Conservation (phyloP, 2,888 invertebrate genomes). For the Rhogogaster chlorosoma region DNA sequence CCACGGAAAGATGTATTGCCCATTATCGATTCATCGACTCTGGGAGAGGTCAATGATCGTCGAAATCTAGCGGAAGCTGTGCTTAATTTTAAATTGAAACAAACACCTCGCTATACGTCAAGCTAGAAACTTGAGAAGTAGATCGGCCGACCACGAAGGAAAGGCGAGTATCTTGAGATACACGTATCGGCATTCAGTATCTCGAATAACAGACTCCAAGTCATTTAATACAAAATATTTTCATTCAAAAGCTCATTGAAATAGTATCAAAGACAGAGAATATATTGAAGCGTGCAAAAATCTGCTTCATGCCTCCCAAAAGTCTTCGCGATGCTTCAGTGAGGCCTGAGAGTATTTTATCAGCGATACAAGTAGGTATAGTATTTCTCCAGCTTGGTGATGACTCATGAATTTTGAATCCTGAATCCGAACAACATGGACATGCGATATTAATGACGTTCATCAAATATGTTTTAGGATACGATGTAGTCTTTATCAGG, state of each 20-base stretch:
- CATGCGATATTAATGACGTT: no score
- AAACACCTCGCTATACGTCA: not conserved
- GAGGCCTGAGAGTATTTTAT: no score
- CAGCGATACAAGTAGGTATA: no score
- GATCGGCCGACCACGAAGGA: conserved; percentile 13
- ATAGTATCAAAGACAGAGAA: no score
- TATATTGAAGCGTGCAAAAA: no score
- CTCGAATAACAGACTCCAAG: not conserved
- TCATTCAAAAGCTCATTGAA: not conserved
- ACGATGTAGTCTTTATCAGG: no score
- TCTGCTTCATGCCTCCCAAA: no score
- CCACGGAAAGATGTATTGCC: not conserved
- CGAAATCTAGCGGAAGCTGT: not conserved
- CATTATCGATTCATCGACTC: not conserved
- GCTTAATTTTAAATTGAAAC: not conserved
- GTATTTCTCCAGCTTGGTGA: no score
- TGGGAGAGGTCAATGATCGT: not conserved
- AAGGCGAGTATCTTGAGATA: conserved; percentile 3
- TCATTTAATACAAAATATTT: not conserved
- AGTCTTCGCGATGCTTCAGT: no score
- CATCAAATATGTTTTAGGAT: no score
- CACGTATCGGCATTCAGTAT: not conserved
- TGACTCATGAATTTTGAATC: no score
- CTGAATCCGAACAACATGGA: no score
- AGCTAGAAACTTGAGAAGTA: conserved; percentile 15